Base-by-base conservation (phyloP, 1,140 invertebrate genomes). In the Zaprionus vittiger region DNA sequence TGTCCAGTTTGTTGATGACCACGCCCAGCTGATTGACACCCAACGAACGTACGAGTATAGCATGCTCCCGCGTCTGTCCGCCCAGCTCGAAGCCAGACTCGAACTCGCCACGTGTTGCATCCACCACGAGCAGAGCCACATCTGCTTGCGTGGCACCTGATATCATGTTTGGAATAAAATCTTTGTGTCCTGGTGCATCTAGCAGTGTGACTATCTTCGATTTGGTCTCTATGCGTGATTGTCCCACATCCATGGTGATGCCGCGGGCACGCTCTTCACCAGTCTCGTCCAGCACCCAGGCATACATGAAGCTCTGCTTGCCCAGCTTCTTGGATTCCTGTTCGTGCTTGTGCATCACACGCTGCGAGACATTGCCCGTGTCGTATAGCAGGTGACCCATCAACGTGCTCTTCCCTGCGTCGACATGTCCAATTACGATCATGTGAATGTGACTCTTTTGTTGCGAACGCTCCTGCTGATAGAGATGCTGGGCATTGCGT, bases 81-180 rank as follows among this genome's bases (percentile, higher is more conserved):
- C 99, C 99, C 75, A 96, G 95, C 85, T 99, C 98, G 93, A 99
- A 99, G 5, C 99, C 99, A 60, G 98, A 99, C 94, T 99, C 99
- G 94, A 99, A 99, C 94, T 99, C 99, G 17, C 99, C 99, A 89
- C 96, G 95, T 1, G 96, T 97, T 11, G 98, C 97, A 95, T 99
- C 98, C 1, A 99, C 97, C 1, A 99, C 99, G 15, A 99, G 94
- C 44, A 99, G 94, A 34, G 98, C 98, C 7, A 98, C 98, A 94
- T 99, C 99, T 28, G 99, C 99, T 93, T 99, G 98, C 12, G 98
- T 97, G 28, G 98, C 98, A 56, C 98, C 98, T 34, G 96, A 98
- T 69, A 99, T 99, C 99, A 99, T 99, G 91, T 99, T 99, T 1
- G 99, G 99, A 91, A 99, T 99, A 91, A 99, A 99, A 93, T 99